Percentiles rank a stretch among this genome's conserved stretches.
Evolutionary conservation across 2,113 vertebrate genomes (phyloP).

Genomic region (Tetrax tetrax): DNA sequence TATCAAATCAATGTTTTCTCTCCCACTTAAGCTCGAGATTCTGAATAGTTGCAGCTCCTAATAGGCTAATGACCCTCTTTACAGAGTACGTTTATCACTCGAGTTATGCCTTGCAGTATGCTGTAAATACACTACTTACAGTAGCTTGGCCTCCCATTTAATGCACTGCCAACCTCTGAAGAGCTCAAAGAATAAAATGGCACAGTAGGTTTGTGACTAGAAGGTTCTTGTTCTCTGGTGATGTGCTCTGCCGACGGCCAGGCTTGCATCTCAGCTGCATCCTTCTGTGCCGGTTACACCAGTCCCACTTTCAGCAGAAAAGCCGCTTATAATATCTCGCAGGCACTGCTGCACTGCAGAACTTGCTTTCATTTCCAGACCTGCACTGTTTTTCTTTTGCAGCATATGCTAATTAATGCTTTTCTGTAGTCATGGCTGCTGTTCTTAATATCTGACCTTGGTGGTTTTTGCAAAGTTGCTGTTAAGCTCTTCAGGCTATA

Average conservation of each 20-base stretch:
- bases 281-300: not conserved
- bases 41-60: not conserved
- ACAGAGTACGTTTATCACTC: not conserved
- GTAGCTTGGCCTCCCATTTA: not conserved
- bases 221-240: not conserved
- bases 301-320: not conserved
- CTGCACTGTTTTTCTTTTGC: constrained; percentile 10
- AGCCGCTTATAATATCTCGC: not conserved
- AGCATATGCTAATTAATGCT: constrained; percentile 50
- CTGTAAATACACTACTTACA: not conserved
- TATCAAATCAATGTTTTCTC: constrained; percentile 7
- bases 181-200: not conserved
- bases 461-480: not conserved
- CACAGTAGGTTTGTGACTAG: not conserved
- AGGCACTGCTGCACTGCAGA: constrained; percentile 61
- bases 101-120: not conserved
- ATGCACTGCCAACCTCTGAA: constrained; percentile 8
- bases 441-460: constrained; percentile 27
- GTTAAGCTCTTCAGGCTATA: not conserved
- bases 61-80: constrained; percentile 26
- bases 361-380: constrained; percentile 29
- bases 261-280: not conserved
- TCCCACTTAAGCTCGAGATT: constrained; percentile 5
- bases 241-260: not conserved
- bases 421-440: not conserved